Base-by-base conservation (phyloP, 1,140 invertebrate species). In the Bombyx mandarina region DNA sequence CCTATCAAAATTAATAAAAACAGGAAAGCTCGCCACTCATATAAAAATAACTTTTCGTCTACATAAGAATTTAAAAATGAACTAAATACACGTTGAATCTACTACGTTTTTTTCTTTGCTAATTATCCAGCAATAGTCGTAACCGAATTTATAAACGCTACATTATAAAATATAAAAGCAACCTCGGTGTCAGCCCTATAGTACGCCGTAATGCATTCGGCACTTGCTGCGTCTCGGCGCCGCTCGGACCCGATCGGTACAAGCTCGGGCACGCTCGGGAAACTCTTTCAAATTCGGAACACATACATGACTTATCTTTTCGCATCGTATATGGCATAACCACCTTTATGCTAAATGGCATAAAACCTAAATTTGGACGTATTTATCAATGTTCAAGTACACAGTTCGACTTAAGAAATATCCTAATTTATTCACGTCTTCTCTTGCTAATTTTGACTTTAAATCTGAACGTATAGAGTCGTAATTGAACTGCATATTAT, bases 211-310 rank as follows among this genome's bases (percentile, higher is more conserved):
- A 84, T 86, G 83, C 83, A 86, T 80, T 84, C 80, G 67, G 72
- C 68, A 64, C 72, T 80, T 74, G 77, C 78, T 66, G 74, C 75
- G 75, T 73, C 76, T 86, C 83, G 83, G 82, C 82, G 78, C 75
- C 81, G 63, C 69, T 86, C 83, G 83, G 82, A 69, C 80, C 74
- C 71, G 83, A 86, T 86, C 83, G 83, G 83, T 86, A 86, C 71
- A 64, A 69, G 74, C 67, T 86, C 83, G 83, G 77, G 63, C 56
- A 22, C 50, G 46, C 63, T 82, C 83, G 83, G 78, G 77, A 81
- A 85, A 75, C 79, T 81, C 79, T 81, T 77, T 80, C 77, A 67
- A 74, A 79, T 77, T 78, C 75, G 70, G 72, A 73, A 72, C 75
- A 69, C 61, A 71, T 66, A 66, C 73, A 72, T 79, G 75, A 80